Conservation (phyloP, 2,797 vertebrate species). For the Nyctalus aviator region DNA sequence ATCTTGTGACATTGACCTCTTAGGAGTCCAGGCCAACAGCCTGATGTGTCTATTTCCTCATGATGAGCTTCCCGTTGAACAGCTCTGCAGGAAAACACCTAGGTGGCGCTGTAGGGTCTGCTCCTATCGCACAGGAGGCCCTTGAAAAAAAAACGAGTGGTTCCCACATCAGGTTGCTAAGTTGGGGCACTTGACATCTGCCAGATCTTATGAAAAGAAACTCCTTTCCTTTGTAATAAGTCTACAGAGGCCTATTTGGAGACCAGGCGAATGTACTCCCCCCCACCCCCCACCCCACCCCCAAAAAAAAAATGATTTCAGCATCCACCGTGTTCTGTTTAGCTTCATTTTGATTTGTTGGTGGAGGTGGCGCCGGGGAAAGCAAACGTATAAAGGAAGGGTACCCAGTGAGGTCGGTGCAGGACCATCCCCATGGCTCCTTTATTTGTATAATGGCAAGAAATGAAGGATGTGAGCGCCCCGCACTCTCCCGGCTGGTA, state of each 20-base stretch:
- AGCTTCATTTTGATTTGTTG: background rate
- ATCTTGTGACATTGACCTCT: background rate
- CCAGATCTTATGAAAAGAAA: background rate
- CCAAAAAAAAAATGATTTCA: background rate
- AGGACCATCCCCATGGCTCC: background rate
- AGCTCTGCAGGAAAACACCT: background rate
- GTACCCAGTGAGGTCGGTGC: background rate
- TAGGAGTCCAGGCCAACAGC: background rate
- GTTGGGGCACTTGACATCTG: background rate
- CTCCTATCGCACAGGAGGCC: too few relatives aligned
- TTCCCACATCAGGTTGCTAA: background rate
- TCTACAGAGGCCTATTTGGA: background rate
- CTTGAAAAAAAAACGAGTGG: accelerated
- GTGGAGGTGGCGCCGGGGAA: background rate
- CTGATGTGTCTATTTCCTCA: background rate
- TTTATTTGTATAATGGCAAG: background rate
- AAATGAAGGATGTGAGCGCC: background rate
- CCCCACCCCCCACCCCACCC: background rate
- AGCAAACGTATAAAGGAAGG: background rate
- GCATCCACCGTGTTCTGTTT: background rate
- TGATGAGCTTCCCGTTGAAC: background rate
- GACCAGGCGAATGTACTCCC: background rate
- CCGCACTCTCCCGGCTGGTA: background rate
- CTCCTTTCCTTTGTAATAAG: background rate
- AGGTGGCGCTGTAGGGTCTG: background rate